These are phyloP conservation scores for Papilio polytes DNA, from an alignment of 1,140 invertebrate species.

Conservation along the genomic window DNA sequence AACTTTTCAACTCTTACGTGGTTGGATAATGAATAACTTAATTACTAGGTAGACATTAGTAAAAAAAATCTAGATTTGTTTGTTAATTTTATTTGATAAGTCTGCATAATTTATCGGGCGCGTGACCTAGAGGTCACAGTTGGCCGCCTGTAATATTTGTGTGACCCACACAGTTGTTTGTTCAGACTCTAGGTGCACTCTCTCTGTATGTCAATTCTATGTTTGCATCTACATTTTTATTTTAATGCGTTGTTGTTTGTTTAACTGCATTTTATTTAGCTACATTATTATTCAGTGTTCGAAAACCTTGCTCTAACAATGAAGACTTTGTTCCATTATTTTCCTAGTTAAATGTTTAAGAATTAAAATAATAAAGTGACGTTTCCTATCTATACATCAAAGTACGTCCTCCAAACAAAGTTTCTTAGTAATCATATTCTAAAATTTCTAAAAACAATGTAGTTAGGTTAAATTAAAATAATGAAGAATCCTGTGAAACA, in stretches of 20 bases:
- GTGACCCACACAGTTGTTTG: slow-evolving; percentile 18
- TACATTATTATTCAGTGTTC: neutral
- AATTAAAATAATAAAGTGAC: too few species aligned
- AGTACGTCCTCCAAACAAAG: too few species aligned
- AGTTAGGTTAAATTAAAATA: neutral
- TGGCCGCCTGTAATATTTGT: slow-evolving; percentile 14
- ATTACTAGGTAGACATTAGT: neutral
- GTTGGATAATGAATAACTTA: neutral
- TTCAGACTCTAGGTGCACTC: slow-evolving; percentile 1
- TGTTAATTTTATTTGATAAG: slow-evolving; percentile 2
- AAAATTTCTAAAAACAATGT: neutral
- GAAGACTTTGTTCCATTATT: too few species aligned
- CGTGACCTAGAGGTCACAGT: slow-evolving; percentile 6
- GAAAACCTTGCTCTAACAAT: neutral
- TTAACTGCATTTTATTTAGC: neutral
- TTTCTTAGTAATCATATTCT: too few species aligned
- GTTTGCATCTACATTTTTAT: neutral
- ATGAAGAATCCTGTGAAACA: too few species aligned
- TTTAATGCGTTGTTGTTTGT: neutral
- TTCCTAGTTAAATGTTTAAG: too few species aligned
- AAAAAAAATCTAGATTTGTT: neutral
- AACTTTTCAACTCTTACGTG: too few species aligned
- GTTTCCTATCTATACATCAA: too few species aligned
- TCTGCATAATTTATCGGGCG: slow-evolving; percentile 16
- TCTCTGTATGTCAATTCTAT: slow-evolving; percentile 27